Evolutionary conservation across 30 jellyfish, hydroid and myxozoan species (phyloP).

Genomic region (Morbakka virulenta): DNA sequence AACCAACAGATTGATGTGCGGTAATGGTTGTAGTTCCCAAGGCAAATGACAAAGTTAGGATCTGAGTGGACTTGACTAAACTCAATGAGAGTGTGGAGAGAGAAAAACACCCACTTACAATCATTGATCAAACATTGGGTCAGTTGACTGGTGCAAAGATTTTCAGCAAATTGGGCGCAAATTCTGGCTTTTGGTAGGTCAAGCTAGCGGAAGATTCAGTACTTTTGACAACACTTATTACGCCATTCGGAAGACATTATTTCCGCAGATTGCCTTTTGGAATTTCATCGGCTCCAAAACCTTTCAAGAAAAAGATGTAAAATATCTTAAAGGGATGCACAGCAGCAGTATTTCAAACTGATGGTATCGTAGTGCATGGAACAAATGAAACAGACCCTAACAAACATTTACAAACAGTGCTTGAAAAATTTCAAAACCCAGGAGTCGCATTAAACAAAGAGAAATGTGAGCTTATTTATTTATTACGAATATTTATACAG

Average conservation of each 20-base stretch:
- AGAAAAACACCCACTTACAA: slow-evolving; percentile 30
- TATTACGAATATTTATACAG: too few relatives aligned
- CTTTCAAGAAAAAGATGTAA: not conserved
- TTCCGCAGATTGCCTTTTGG: slow-evolving; percentile 23
- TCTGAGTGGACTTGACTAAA: slow-evolving; percentile 46
- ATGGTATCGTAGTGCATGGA: slow-evolving; percentile 24
- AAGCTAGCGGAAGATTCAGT: not conserved
- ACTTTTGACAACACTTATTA: not conserved
- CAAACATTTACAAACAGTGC: too few relatives aligned
- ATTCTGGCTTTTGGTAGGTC: slow-evolving; percentile 33
- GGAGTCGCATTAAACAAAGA: too few relatives aligned
- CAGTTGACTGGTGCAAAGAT: not conserved
- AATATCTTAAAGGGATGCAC: not conserved
- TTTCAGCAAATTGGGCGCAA: slow-evolving; percentile 27
- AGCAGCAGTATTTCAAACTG: slow-evolving; percentile 17
- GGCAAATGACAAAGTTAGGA: slow-evolving; percentile 18
- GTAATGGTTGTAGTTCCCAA: slow-evolving; percentile 56
- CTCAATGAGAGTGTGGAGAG: slow-evolving; percentile 22
- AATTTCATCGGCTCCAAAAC: not conserved
- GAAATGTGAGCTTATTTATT: too few relatives aligned
- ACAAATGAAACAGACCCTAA: not conserved
- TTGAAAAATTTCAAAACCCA: too few relatives aligned
- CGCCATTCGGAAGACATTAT: slow-evolving; percentile 17
- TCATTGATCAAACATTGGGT: slow-evolving; percentile 3
- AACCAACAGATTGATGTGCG: slow-evolving; percentile 66